phyloP scores from a whole-genome alignment of 2,113 vertebrate species.

The Rissa tridactyla region DNA sequence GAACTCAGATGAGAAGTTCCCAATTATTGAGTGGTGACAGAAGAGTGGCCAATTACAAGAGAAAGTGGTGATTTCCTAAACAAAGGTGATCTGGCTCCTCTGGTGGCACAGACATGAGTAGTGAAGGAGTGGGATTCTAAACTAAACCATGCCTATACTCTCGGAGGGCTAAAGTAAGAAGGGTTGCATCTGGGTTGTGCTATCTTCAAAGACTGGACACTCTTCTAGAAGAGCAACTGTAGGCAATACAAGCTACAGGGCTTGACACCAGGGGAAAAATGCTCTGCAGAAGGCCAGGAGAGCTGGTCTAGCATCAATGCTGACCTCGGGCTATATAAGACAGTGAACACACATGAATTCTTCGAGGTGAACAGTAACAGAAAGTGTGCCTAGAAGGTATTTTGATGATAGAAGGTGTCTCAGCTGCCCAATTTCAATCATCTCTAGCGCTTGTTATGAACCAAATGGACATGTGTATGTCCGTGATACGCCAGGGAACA shows the following conservation, averaged over 20 bases:
- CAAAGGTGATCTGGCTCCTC: neutral
- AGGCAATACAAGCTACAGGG: neutral
- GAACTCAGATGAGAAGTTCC: neutral
- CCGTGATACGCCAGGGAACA: neutral
- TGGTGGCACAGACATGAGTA: neutral
- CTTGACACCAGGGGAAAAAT: neutral
- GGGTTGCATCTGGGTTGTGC: neutral
- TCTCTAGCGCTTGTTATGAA: neutral
- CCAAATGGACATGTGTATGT: neutral
- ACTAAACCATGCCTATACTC: neutral
- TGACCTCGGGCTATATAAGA: neutral
- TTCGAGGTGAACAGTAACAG: neutral
- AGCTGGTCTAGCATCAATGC: neutral
- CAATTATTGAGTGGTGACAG: neutral
- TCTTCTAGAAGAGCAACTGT: neutral
- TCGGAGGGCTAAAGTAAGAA: neutral
- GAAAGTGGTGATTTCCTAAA: neutral
- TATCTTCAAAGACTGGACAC: neutral
- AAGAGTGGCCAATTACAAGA: neutral
- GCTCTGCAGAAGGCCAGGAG: neutral
- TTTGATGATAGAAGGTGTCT: neutral
- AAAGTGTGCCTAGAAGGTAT: neutral
- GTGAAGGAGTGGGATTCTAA: neutral
- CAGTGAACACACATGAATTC: neutral
- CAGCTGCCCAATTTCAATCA: neutral